Base-by-base conservation (phyloP, 2,888 invertebrate species). In the Caenorhabditis virilis region DNA sequence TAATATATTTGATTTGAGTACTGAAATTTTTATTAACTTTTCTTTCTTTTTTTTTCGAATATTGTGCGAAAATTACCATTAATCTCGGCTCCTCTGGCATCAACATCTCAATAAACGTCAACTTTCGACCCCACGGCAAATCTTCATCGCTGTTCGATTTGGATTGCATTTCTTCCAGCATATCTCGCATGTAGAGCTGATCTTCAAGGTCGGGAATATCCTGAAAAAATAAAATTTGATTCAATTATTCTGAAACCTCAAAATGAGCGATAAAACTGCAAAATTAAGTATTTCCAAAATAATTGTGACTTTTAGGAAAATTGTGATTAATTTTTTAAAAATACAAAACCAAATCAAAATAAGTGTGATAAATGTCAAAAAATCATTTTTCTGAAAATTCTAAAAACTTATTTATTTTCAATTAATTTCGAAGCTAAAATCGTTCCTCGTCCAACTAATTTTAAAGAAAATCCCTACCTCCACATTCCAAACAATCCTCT, bases 161-260 rank as follows among this genome's bases (percentile, higher is more conserved):
- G 11, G n/a, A 7, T 38, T 72, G 68, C 46, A 72, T 39, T 9
- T 53, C 42, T 9, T 43, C 26, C 20, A 72, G 41, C 2, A 18
- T 47, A 6, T 26, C 16, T 23, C 51, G 13, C 16, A 68, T 26
- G 42, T 36, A 72, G 26, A 45, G 49, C 27, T 72, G 67, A 49
- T 72, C 72, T 47, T 72, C 72, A 11, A 41, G 16, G 33, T 72
- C 72, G 20, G 65, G 54, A 6, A 60, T 16, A 18, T 36, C 33
- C 20, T 64, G 48, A n/a, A n/a, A 13, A 48, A 30, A 23, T 27
- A n/a, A 38, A 38, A 38, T 4, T 20, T 2, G 11, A 38, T 38
- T 7, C 38, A 20, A 18, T 20, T 18, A 20, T 38, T 38, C 11
- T 38, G n/a, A n/a, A n/a, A n/a, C n/a, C 38, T 38, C 20, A 4